Conservation (phyloP, 92 coral and sea anemone genomes). For the Palythoa grandiflora region DNA sequence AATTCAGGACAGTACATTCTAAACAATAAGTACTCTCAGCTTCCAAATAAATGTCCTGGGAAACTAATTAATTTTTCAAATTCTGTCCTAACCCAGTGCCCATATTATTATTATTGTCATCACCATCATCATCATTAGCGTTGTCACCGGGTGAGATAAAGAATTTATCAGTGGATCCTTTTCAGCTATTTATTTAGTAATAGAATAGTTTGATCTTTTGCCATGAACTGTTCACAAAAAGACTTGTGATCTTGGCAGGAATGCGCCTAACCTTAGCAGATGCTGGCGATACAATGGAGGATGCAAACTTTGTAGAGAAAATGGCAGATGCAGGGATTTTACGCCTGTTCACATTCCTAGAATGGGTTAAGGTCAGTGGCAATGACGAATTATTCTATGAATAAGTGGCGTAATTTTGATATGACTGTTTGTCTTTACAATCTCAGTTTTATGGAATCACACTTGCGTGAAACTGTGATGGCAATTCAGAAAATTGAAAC, state of each 20-base stretch:
- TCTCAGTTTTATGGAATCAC: no score
- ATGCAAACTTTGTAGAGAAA: conserved; percentile 97
- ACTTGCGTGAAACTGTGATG: no score
- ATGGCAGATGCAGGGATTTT: conserved; percentile 99
- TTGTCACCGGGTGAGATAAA: no score
- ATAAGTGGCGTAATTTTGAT: not conserved
- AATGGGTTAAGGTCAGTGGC: conserved; percentile 89
- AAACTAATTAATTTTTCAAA: no score
- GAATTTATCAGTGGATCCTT: conserved; percentile 20
- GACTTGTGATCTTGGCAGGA: conserved; percentile 55
- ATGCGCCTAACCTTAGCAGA: conserved; percentile 97
- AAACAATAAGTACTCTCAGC: no score
- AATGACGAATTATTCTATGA: not conserved
- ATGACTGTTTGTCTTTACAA: not conserved
- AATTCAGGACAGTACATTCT: no score
- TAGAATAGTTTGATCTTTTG: not conserved
- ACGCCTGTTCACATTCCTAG: conserved; percentile 88
- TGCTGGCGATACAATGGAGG: conserved; percentile 98
- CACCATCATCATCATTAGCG: no score
- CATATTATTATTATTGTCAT: no score
- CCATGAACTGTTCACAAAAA: not conserved
- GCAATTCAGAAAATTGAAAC: no score
- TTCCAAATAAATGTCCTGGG: no score
- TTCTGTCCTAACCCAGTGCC: no score
- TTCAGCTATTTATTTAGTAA: not conserved